A percentile compares a stretch with the other conserved stretches of the same genome.
These are phyloP conservation scores for Phaedon cochleariae DNA, from an alignment of 2,888 invertebrate genomes.

Conservation along the genomic window DNA sequence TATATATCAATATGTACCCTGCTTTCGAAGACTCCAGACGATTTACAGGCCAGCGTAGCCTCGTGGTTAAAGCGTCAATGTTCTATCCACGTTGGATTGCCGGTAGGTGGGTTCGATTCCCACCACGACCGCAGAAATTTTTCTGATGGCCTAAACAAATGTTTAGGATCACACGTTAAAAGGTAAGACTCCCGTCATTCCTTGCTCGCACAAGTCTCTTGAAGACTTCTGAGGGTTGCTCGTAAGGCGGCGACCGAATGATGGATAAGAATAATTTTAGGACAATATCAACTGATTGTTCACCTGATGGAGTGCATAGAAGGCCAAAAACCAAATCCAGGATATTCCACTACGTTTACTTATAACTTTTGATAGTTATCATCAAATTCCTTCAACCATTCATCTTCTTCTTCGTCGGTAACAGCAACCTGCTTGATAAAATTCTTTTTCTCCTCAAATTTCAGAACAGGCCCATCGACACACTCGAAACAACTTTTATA, in stretches of 20 bases:
- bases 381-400: neutral
- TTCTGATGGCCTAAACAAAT: too few relatives aligned
- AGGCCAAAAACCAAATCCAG: conserved; percentile 81
- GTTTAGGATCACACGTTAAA: too few relatives aligned
- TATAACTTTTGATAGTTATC: neutral
- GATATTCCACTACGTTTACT: neutral
- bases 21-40: conserved; percentile 92
- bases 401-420: conserved; percentile 39
- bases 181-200: too few relatives aligned
- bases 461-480: conserved; percentile 43
- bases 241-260: too few relatives aligned
- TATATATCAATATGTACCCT: conserved; percentile 90
- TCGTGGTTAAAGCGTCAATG: too few relatives aligned
- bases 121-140: too few relatives aligned
- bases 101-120: too few relatives aligned
- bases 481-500: conserved; percentile 52
- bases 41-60: too few relatives aligned
- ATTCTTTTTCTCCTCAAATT: conserved; percentile 21
- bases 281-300: conserved; percentile 87
- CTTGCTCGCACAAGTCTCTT: too few relatives aligned
- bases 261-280: too few relatives aligned
- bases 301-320: conserved; percentile 86
- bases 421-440: conserved; percentile 26
- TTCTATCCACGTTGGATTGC: too few relatives aligned
- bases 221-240: too few relatives aligned